Percentiles rank a stretch among this genome's conserved stretches.
phyloP scores from a whole-genome alignment of 1,140 invertebrate species.

The Caenorhabditis elegans region WBcel235 BX284605.5:13357001-13357500 shows the following conservation, averaged over 20 bases:
- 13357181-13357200: conserved; percentile 12
- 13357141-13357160: conserved; percentile 7
- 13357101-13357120: neutral
- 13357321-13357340: neutral
- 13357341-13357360: neutral
- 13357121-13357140: neutral
- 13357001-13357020: too few relatives aligned
- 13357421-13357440: neutral
- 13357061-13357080: too few relatives aligned
- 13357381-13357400: neutral
- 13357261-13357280: too few relatives aligned
- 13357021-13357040: too few relatives aligned
- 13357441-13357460: neutral
- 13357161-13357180: neutral
- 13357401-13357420: conserved; percentile 12
- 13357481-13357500: neutral
- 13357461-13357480: neutral
- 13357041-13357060: too few relatives aligned
- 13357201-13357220: neutral
- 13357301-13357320: neutral
- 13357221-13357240: neutral
- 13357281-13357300: too few relatives aligned
- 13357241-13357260: conserved; percentile 3
- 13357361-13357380: neutral
- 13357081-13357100: too few relatives aligned